Base-by-base conservation (phyloP, 2,888 invertebrate species). In the Cheilosia soror region DNA sequence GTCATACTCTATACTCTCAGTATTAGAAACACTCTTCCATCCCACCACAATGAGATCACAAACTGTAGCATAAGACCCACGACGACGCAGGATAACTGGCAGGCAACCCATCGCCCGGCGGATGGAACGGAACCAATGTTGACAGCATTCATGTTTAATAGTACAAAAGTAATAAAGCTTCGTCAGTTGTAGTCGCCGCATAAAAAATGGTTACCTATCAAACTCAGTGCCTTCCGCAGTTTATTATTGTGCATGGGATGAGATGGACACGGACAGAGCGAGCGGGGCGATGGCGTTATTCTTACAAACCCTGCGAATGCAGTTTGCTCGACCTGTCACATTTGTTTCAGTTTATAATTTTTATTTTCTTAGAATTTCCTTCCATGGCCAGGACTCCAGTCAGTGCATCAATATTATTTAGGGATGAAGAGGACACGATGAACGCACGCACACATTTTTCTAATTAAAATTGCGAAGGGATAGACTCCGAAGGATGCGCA, bases 201-300 rank as follows among this genome's bases (percentile, higher is more conserved):
- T 86, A 86, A 82, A 82, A 86, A 86, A 86, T 86, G 86, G 77
- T 86, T 82, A 86, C 86, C 86, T 86, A 77, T 86, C 86, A 81
- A 82, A 82, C 71, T 78, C 86, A 86, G 68, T 78, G 65, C 63
- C 78, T 77, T 86, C 78, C 82, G 69, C 73, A 81, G 86, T 86
- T 86, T 86, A 73, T 86, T 82, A 82, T 77, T 69, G 40, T 29
- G 40, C 20, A 55, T 37, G 49, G 49, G 44, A 20, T 20, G 37
- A 40, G 5, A 27, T 31, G 7, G 11, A 9, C 3, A 11, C 9
- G 37, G 13, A 31, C 27, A 29, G 20, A 57, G 5, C 25, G 20
- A 57, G 5, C 25, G n/a, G 29, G 31, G 15, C 25, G 31, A 58
- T 42, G 20, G 42, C 44, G 31, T 55, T 55, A 53, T 66, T 55